Base-by-base conservation (phyloP, 2,113 vertebrate species). In the Boleophthalmus pectinirostris region DNA sequence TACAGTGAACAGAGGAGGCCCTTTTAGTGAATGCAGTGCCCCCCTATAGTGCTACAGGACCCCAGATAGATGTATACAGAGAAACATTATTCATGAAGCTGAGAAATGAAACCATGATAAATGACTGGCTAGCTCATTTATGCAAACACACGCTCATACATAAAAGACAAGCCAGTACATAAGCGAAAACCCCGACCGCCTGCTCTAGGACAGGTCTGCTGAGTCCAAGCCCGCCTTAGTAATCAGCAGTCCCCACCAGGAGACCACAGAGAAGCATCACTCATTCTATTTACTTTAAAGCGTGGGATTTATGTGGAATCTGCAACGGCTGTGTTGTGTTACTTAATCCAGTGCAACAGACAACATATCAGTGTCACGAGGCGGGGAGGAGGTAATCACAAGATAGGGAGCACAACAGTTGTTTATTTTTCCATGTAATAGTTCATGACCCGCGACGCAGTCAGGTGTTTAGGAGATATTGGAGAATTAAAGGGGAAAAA, bases 51-150 rank as follows among this genome's bases (percentile, higher is more conserved):
- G 51, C 18, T 61, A 45, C 51, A 54, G 51, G 54, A 82, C 74
- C 68, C 84, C 75, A 83, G 69, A 76, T 72, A 71, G 74, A 84
- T 83, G 71, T 80, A 67, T 74, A 68, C 71, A 79, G 60, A 63
- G 70, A 69, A 84, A 87, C 81, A 86, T 88, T 86, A 89, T 85
- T 88, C 83, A 89, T 87, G 74, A 85, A 72, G 86, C 82, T 70
- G 74, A 82, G 82, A 79, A 85, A 82, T 76, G 70, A 85, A 85
- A 80, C 73, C 64, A 53, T 81, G 85, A 89, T 82, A 74, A 88
- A 86, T 85, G 81, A 82, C 78, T 81, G 78, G 80, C 76, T 72
- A 69, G 75, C 83, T 87, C 77, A 81, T 85, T 80, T 88, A 87
- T 86, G 82, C 85, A 87, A 81, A 77, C 79, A 74, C 80, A 64